Evolutionary conservation across 2,113 vertebrate species (phyloP), one percentile per base, ranked within the genome.

Genomic region (Pedetes capensis): DNA sequence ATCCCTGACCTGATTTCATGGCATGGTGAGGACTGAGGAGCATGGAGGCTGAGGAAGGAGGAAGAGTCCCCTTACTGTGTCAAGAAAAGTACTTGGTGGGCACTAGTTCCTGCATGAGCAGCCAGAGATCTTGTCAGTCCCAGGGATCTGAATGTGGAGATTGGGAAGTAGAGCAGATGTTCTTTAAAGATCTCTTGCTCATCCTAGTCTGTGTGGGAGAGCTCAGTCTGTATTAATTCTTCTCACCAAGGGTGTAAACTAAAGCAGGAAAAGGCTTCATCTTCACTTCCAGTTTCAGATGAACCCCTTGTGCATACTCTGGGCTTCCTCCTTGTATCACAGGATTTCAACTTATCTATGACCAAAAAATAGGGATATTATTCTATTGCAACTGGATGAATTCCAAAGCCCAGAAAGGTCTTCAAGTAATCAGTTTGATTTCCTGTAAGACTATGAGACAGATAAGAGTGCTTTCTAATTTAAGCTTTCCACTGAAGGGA

Each of bases 401-500:
- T 94, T 96, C 47, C 23, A 92, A 84, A 90, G 66, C 57, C 44
- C 79, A 83, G 55, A 59, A 92, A 89, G 64, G 39, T 49, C 64
- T 95, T 85, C 63, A 25, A 87, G 89, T 59, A 44, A 80, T 76
- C 32, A 81, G 8, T 76, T 91, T 81, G 32, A 61, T 90, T 96
- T 95, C 72, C 78, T 85, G 72, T 37, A 83, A 79, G 72, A 55
- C 59, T 85, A 66, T 7, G 53, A 29, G 66, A 87, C 42, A 91
- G 69, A 57, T 66, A 96, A 83, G 42, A 94, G 81, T 96, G 49
- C 34, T 49, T 93, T 92, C 47, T 87, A 80, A 84, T 82, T 85
- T 86, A 86, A 95, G 64, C 20, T 84, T 92, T 87, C 22, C 53
- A 63, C 37, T 72, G 39, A 87, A 78, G 27, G 27, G 13, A 55